Conservation (phyloP, 2,888 invertebrate genomes). For the Ypsolopha scabrella region DNA sequence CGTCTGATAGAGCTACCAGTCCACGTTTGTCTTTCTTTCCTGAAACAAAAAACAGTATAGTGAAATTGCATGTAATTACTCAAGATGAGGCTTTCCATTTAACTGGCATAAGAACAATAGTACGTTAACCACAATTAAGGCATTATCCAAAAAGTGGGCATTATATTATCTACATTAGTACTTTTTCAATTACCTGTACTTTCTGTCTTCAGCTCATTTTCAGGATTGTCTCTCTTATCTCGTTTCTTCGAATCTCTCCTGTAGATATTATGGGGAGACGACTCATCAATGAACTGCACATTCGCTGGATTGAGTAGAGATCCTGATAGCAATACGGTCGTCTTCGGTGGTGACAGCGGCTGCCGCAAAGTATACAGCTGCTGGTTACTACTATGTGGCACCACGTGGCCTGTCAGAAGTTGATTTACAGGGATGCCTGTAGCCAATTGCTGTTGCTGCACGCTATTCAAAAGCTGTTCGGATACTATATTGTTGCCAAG, state of each 20-base stretch:
- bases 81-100: too few species aligned
- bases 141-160: too few species aligned
- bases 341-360: conserved; percentile 32
- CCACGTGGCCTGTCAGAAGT: not conserved
- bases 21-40: conserved; percentile 75
- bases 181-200: conserved; percentile 21
- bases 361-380: not conserved
- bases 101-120: too few species aligned
- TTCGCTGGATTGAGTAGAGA: conserved; percentile 69
- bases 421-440: conserved; percentile 1
- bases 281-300: conserved; percentile 73
- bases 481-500: conserved; percentile 69
- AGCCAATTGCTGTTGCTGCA: conserved; percentile 21
- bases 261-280: conserved; percentile 56
- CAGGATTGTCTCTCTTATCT: conserved; percentile 61
- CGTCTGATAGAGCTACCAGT: conserved; percentile 74
- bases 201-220: conserved; percentile 44
- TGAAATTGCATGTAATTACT: too few species aligned
- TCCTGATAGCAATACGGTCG: conserved; percentile 45
- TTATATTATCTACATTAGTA: not conserved
- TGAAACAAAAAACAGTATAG: conserved; percentile 13
- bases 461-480: conserved; percentile 62
- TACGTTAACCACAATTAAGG: too few species aligned
- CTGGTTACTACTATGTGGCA: not conserved
- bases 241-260: conserved; percentile 59